Conservation (phyloP, 2,888 invertebrate genomes). For the Patella caerulea region DNA sequence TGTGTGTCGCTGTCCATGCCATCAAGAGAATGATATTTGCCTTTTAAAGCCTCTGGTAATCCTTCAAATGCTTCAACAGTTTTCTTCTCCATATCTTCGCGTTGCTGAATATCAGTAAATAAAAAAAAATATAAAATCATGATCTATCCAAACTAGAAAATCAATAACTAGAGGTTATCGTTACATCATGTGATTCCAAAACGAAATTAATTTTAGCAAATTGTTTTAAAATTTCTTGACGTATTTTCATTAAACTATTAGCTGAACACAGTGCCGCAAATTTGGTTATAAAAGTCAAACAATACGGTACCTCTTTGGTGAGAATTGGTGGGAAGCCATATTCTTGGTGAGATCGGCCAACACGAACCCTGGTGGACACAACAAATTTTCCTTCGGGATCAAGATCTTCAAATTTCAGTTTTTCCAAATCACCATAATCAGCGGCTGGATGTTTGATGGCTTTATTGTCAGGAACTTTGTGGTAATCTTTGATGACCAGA, state of each 20-base stretch:
- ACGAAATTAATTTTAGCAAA: too few species aligned
- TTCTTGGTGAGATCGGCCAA: constrained; percentile 62
- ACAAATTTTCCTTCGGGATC: constrained; percentile 87
- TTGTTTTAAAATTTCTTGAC: too few species aligned
- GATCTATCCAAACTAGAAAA: not conserved
- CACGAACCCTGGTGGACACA: constrained; percentile 71
- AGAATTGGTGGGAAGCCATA: constrained; percentile 80
- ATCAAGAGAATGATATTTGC: constrained; percentile 68
- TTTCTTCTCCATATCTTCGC: constrained; percentile 53
- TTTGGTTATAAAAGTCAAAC: too few species aligned
- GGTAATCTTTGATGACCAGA: constrained; percentile 85
- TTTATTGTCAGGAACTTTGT: constrained; percentile 41
- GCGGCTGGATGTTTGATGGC: constrained; percentile 77
- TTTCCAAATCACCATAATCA: constrained; percentile 87
- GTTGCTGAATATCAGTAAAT: constrained; percentile 39
- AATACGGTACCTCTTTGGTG: constrained; percentile 73
- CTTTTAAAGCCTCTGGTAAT: constrained; percentile 57
- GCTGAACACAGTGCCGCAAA: too few species aligned
- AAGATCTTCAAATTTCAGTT: constrained; percentile 81
- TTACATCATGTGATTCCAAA: too few species aligned
- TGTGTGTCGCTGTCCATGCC: constrained; percentile 54
- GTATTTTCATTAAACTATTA: too few species aligned
- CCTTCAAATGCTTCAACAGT: constrained; percentile 44
- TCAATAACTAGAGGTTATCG: not conserved
- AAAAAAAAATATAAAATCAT: not conserved